A percentile compares a stretch with the other conserved stretches of the same genome.
These are phyloP conservation scores for Epizoanthus illoricatus DNA, from an alignment of 92 coral and sea anemone species.

Conservation along the genomic window DNA sequence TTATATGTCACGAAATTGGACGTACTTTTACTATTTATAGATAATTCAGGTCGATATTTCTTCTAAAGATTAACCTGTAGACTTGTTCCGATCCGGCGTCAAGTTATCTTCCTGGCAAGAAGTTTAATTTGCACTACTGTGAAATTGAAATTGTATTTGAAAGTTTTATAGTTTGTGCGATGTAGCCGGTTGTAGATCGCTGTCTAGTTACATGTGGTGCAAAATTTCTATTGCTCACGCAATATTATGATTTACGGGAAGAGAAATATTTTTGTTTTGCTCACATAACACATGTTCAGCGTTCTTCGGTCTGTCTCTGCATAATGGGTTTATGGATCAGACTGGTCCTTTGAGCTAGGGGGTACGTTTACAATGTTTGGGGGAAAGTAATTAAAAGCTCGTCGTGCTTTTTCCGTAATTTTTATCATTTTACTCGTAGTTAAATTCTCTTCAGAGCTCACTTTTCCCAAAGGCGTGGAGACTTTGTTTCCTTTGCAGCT, in stretches of 20 bases:
- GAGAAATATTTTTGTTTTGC: conserved; percentile 5
- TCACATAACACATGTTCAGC: conserved; percentile 7
- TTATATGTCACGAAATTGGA: conserved; percentile 20
- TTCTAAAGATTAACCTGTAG: neutral
- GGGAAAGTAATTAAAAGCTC: neutral
- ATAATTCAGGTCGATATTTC: neutral
- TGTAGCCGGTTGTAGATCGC: neutral
- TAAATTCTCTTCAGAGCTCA: too few relatives aligned
- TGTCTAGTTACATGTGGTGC: neutral
- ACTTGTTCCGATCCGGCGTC: neutral
- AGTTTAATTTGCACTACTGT: neutral
- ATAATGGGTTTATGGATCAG: neutral
- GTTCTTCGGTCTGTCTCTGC: neutral
- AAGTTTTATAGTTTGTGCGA: neutral
- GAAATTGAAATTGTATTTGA: neutral
- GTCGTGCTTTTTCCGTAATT: neutral
- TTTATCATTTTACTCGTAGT: neutral
- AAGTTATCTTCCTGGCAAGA: neutral
- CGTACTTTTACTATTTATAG: neutral
- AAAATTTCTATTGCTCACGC: conserved; percentile 26
- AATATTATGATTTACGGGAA: conserved; percentile 8
- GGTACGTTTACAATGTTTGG: neutral
- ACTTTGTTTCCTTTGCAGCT: conserved; percentile 17
- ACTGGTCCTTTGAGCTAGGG: too few relatives aligned
- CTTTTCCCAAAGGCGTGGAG: neutral